These are phyloP conservation scores for Platygyra sinensis DNA, from an alignment of 64 coral and sea anemone species.

Conservation along the genomic window DNA sequence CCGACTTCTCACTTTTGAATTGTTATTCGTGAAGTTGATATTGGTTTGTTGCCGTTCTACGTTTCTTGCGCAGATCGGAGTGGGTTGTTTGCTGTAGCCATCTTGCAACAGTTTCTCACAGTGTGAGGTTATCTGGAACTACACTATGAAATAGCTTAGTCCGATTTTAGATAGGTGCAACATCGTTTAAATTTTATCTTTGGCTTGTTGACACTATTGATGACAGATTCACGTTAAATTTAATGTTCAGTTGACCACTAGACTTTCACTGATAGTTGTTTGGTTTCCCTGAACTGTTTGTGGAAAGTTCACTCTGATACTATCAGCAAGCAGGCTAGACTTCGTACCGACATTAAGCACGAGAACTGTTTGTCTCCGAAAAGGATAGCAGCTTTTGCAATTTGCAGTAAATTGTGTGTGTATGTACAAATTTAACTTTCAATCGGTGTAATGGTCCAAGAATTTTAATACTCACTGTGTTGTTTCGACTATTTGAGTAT, in stretches of 20 bases:
- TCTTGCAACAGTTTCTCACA: conserved; percentile 21
- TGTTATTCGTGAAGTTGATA: neutral
- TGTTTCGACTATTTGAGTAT: neutral
- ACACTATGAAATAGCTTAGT: neutral
- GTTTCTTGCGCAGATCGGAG: neutral
- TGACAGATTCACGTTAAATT: neutral
- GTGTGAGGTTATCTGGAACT: neutral
- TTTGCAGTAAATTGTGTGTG: neutral
- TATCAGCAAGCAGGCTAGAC: too few relatives aligned
- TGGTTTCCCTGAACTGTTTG: neutral
- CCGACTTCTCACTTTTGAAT: neutral
- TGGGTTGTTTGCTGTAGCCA: neutral
- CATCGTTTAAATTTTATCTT: neutral
- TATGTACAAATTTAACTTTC: neutral
- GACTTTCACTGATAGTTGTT: too few relatives aligned
- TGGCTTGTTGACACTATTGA: neutral
- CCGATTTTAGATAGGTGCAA: neutral
- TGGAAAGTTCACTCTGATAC: neutral
- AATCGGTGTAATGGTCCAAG: neutral
- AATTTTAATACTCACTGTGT: neutral
- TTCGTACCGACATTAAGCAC: neutral
- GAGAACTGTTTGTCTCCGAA: neutral
- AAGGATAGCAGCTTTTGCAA: neutral
- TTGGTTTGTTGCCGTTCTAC: neutral
- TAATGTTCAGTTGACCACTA: too few relatives aligned